Evolutionary conservation across 1,140 invertebrate genomes (phyloP).

Genomic region (Temnothorax curvispinosus): DNA sequence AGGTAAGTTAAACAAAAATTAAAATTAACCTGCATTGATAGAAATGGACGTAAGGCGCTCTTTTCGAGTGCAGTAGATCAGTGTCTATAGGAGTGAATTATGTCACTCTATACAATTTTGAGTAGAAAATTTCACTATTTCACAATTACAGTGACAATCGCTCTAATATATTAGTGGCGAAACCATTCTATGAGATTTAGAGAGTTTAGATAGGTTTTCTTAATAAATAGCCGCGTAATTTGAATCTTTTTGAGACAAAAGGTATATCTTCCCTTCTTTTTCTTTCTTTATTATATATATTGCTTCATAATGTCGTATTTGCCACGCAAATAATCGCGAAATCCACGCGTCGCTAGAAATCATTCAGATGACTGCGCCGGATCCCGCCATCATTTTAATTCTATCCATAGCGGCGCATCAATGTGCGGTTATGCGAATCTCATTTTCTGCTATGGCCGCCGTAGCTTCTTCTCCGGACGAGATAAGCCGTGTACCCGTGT

Average conservation of each 20-base stretch:
- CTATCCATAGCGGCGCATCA: conserved; percentile 64
- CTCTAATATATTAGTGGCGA: too few relatives aligned
- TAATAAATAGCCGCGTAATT: not conserved
- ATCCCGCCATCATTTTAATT: conserved; percentile 47
- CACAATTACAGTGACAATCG: too few relatives aligned
- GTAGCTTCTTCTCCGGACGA: conserved; percentile 69
- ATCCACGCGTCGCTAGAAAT: conserved; percentile 53
- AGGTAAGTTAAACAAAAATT: too few relatives aligned
- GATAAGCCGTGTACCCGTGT: conserved; percentile 72
- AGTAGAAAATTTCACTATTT: too few relatives aligned
- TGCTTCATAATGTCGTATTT: conserved; percentile 4
- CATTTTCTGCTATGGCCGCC: conserved; percentile 73
- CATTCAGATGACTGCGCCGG: conserved; percentile 52
- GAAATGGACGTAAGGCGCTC: too few relatives aligned
- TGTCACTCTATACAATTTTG: too few relatives aligned
- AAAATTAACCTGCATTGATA: too few relatives aligned
- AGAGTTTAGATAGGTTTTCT: not conserved
- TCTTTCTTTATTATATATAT: not conserved
- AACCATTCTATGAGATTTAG: too few relatives aligned
- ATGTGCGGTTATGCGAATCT: conserved; percentile 71
- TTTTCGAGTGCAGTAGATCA: too few relatives aligned
- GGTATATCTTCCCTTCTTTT: not conserved
- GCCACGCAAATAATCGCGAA: conserved; percentile 20
- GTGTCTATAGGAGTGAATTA: too few relatives aligned
- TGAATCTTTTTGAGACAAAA: not conserved